Evolutionary conservation across 1,140 invertebrate genomes (phyloP), one percentile per base, ranked within the genome.

Genomic region (Pachypsylla venusta): DNA sequence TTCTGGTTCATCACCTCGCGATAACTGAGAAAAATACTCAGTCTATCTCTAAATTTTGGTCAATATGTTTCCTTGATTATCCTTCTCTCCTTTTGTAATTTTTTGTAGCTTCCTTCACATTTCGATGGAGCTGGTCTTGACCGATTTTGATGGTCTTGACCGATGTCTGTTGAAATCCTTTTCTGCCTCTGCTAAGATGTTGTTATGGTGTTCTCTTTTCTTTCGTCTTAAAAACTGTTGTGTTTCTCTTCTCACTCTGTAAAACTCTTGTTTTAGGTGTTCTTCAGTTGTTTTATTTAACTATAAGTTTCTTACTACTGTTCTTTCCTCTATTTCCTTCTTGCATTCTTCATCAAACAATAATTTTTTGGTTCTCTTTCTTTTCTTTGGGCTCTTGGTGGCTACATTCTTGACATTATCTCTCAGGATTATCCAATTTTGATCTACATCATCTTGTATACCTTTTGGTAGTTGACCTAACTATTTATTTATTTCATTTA

Each of bases 271-370:
- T 14, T 30, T 57, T 19, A 28, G 30, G 10, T 19, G n/a, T 5
- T 48, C 24, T 1, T 60, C 55, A 14, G 7, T 4, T 20, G 24
- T 20, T 13, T 61, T 62, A 25, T 42, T 13, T n/a, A 60, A 16
- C 28, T 19, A 56, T 40, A 27, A 53, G n/a, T 54, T 12, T 54
- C 57, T 58, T 28, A 13, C 54, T 55, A 25, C 25, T 56, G 55
- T 61, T 53, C 59, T 58, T 14, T 62, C 48, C 13, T 60, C 57
- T 30, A 48, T 35, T 14, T 39, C 42, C 56, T 56, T 48, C 19
- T 56, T 7, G n/a, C 61, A 64, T 24, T 59, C 61, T 27, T 53
- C 56, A 25, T 64, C 57, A 54, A 60, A 63, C 63, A 61, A 63
- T 25, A 55, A 28, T 53, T 58, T 60, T 20, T 28, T 54, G 24